Evolutionary conservation across 2,797 vertebrate species (phyloP).

Genomic region (Melanotaenia pygmaea): DNA sequence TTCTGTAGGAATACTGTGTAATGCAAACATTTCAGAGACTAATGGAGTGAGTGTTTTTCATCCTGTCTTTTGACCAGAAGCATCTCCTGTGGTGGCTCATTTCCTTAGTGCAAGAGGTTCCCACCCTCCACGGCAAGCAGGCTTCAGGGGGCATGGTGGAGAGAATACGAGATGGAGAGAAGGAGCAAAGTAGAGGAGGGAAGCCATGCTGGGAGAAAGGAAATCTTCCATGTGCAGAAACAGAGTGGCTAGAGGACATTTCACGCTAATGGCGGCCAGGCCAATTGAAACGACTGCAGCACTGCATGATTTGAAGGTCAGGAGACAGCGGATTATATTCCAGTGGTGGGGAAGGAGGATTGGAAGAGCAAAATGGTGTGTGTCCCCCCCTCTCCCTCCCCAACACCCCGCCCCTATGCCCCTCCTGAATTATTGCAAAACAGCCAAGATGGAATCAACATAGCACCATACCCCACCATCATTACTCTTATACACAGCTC

Average conservation of each 20-base stretch:
- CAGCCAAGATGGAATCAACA: conserved; percentile 81
- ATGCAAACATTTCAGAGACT: conserved; percentile 59
- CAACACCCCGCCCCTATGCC: conserved; percentile 54
- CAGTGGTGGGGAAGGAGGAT: conserved; percentile 77
- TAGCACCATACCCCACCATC: conserved; percentile 70
- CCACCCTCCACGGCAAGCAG: conserved; percentile 66
- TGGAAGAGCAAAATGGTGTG: conserved; percentile 78
- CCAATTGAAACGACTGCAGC: conserved; percentile 87
- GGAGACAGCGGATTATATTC: conserved; percentile 87
- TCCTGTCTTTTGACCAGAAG: conserved; percentile 74
- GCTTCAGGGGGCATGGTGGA: conserved; percentile 68
- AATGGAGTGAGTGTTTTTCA: conserved; percentile 69
- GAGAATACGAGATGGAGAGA: conserved; percentile 71
- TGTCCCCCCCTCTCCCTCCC: conserved; percentile 26
- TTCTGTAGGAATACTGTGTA: conserved; percentile 44
- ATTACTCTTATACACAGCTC: conserved; percentile 76
- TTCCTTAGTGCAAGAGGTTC: conserved; percentile 75
- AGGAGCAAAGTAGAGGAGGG: conserved; percentile 77
- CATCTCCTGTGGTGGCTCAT: conserved; percentile 79
- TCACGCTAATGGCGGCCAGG: conserved; percentile 84
- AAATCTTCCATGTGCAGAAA: conserved; percentile 82
- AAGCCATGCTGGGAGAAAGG: conserved; percentile 83
- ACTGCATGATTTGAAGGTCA: conserved; percentile 87
- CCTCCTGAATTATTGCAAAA: conserved; percentile 80
- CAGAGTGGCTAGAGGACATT: conserved; percentile 86